Base-by-base conservation (phyloP, 2,888 invertebrate species). In the Noctuana brunneofusca region DNA sequence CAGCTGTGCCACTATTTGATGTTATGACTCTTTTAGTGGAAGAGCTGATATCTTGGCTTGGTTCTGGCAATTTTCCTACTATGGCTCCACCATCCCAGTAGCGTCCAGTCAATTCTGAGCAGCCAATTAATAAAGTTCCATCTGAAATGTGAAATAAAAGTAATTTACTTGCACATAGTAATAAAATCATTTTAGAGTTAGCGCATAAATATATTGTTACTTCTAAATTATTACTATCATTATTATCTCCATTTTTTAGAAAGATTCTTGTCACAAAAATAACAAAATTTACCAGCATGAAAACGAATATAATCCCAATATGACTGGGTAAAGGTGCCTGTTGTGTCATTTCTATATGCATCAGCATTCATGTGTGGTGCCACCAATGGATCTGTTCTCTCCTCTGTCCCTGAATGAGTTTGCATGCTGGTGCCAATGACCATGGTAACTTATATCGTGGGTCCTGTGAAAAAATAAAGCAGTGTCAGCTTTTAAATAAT, bases 341-440 rank as follows among this genome's bases (percentile, higher is more conserved):
- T 80, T 12, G 84, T 83, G 68, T 88, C 83, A 1, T 81, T 86
- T 70, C 89, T 81, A 64, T 91, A 91, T 54, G 86, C 84, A 73
- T 91, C 89, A n/a, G 90, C 89, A 71, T 90, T 91, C 16, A 90
- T 78, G 75, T 91, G 89, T 6, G 90, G 90, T 58, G 89, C 84
- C 24, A 89, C 75, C 57, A 90, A 87, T 75, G 80, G 79, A 64
- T 83, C 84, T 64, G 75, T 77, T 50, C 80, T 84, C 57, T 86
- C 84, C 87, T 87, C 87, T 14, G 2, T n/a, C 5, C 20, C 18
- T 20, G 56, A 30, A 14, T 18, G 30, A 3, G 20, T 48, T 16
- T 2, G 27, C 8, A 30, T 8, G n/a, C 38, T 54, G n/a, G 5
- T 24, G 4, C 54, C 54, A 5, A 54, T 8, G 16, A 54, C 56